phyloP scores from a whole-genome alignment of 2,113 vertebrate species.

The Alectura lathami region DNA sequence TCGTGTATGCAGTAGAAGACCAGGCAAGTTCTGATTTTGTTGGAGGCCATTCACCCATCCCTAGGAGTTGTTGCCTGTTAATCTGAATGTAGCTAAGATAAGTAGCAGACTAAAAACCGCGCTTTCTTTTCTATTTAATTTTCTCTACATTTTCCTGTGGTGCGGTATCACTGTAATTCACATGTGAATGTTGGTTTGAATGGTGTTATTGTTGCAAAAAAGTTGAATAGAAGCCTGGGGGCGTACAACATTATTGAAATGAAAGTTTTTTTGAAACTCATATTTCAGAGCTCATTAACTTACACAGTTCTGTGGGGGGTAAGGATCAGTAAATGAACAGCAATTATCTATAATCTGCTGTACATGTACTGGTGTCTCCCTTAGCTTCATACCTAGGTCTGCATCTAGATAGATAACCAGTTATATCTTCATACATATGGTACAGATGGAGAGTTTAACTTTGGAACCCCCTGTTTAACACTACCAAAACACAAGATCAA shows the following conservation, averaged over 20 bases:
- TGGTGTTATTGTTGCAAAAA: constrained; percentile 64
- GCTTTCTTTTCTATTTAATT: constrained; percentile 38
- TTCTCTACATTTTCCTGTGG: constrained; percentile 45
- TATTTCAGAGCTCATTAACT: constrained; percentile 71
- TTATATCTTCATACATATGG: background rate
- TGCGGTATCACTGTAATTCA: constrained; percentile 51
- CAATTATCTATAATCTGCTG: constrained; percentile 55
- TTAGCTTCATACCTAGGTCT: background rate
- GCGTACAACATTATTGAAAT: constrained; percentile 53
- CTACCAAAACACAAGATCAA: background rate
- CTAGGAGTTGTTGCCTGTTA: background rate
- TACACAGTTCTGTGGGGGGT: constrained; percentile 54
- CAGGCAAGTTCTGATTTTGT: background rate
- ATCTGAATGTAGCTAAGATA: background rate
- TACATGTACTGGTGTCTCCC: constrained; percentile 16
- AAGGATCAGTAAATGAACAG: constrained; percentile 62
- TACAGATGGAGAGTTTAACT: background rate
- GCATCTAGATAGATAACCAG: background rate
- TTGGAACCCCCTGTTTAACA: background rate
- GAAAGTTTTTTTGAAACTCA: constrained; percentile 62
- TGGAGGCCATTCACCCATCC: background rate
- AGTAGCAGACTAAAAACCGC: background rate
- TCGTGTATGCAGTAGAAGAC: background rate
- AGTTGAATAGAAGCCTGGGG: constrained; percentile 56
- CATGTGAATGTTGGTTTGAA: constrained; percentile 54